These are phyloP conservation scores for Daboia siamensis DNA, from an alignment of 2,113 vertebrate species.

Conservation along the genomic window DNA sequence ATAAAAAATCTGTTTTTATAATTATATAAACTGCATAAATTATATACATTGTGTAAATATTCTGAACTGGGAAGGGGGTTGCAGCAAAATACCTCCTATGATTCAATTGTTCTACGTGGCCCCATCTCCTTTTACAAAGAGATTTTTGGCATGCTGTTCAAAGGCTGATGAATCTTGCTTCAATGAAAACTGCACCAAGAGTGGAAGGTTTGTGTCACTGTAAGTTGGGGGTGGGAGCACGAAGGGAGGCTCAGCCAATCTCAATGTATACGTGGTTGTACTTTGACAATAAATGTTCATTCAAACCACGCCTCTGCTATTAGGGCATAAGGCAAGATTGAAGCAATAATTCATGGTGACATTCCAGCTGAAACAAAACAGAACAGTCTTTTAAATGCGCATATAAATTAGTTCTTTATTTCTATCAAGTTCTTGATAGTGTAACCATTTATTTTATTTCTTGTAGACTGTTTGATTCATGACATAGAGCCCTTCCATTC, in stretches of 20 bases:
- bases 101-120: not conserved
- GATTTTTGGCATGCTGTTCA: not conserved
- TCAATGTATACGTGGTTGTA: too few relatives aligned
- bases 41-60: not conserved
- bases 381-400: not conserved
- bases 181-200: not conserved
- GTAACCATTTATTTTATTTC: not conserved
- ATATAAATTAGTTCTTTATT: not conserved
- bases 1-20: not conserved
- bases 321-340: not conserved
- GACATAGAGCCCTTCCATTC: not conserved
- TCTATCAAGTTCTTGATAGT: not conserved
- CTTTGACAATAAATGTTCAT: too few relatives aligned
- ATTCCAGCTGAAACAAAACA: not conserved
- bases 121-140: not conserved
- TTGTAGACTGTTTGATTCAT: not conserved
- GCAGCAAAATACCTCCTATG: not conserved
- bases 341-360: not conserved
- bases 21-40: not conserved
- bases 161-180: not conserved
- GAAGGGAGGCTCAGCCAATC: too few relatives aligned
- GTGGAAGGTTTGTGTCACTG: too few relatives aligned
- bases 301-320: not conserved
- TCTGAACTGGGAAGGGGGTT: not conserved
- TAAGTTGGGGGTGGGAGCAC: too few relatives aligned